These are phyloP conservation scores for Rugalucina vietnamica DNA, from an alignment of 2,888 invertebrate species.

Conservation along the genomic window DNA sequence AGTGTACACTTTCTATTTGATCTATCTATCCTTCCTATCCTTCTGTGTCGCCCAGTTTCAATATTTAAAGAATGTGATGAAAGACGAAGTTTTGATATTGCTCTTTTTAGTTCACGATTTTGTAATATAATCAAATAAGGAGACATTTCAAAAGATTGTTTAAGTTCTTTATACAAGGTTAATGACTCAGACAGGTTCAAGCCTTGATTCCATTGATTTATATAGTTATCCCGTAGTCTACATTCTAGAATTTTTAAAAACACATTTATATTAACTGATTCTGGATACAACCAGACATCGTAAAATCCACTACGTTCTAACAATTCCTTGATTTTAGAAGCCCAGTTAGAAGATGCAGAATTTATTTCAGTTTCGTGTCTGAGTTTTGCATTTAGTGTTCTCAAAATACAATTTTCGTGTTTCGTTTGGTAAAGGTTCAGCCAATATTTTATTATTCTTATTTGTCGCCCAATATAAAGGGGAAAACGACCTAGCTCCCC, in stretches of 20 bases:
- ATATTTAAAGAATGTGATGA: not conserved
- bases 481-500: constrained; percentile 9
- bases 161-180: not conserved
- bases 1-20: not conserved
- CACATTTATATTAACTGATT: not conserved
- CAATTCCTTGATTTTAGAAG: not conserved
- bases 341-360: not conserved
- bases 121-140: not conserved
- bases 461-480: not conserved
- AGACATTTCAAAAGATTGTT: not conserved
- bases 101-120: not conserved
- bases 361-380: not conserved
- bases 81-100: not conserved
- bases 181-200: not conserved
- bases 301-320: not conserved
- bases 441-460: constrained; percentile 12
- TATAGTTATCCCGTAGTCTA: not conserved
- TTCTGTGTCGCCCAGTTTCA: not conserved
- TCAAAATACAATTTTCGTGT: not conserved
- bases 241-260: not conserved
- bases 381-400: not conserved
- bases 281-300: not conserved
- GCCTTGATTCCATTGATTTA: not conserved
- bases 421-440: not conserved
- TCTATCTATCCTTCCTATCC: not conserved